A percentile compares a stretch with the other conserved stretches of the same genome.
Conservation (phyloP, 1,140 invertebrate genomes). For the Orchesella cincta region DNA sequence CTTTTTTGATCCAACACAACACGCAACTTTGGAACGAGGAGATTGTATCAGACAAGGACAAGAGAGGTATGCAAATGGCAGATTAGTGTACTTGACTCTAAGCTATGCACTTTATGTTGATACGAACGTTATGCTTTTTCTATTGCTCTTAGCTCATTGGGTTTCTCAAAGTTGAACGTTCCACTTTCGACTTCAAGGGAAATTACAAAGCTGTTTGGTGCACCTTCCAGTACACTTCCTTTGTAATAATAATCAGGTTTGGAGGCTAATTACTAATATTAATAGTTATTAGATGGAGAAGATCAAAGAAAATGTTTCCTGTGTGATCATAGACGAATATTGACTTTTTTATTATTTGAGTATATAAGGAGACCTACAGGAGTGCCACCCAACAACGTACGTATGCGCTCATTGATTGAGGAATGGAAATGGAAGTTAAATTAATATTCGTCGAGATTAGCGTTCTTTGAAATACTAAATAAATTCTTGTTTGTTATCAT, state of each 20-base stretch:
- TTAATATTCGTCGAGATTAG: no score
- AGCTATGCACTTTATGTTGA: neutral
- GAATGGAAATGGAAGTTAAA: no score
- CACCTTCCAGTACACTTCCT: neutral
- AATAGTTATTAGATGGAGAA: neutral
- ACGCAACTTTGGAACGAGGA: conserved; percentile 3
- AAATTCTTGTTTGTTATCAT: no score
- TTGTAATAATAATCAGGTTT: neutral
- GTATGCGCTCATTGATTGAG: neutral
- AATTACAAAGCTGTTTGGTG: conserved; percentile 9
- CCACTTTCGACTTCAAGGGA: no score
- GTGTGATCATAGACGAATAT: neutral
- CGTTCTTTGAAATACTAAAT: no score
- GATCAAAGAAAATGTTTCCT: conserved; percentile 22
- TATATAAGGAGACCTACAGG: neutral
- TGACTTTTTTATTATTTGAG: neutral
- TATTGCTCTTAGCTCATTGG: no score
- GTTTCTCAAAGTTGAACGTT: no score
- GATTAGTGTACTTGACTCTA: no score
- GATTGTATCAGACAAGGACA: conserved; percentile 29
- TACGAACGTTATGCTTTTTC: neutral
- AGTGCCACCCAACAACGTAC: no score
- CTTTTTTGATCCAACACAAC: conserved; percentile 20
- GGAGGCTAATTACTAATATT: conserved; percentile 5
- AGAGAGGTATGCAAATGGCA: conserved; percentile 16